phyloP scores from a whole-genome alignment of 2,797 vertebrate species.

The Sebastiscus tertius region DNA sequence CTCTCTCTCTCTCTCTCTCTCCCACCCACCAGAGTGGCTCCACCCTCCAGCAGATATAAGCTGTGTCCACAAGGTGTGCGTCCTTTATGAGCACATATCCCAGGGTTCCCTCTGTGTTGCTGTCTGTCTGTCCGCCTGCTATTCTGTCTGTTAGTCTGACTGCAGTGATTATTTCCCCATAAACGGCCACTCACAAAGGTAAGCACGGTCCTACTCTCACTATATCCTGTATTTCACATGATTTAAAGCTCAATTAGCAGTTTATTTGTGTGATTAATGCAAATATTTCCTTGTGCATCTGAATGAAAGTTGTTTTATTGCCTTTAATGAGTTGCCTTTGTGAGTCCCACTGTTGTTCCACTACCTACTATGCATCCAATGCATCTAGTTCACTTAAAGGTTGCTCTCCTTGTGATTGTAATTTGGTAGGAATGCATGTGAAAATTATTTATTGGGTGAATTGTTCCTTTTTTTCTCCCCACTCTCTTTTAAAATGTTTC shows the following conservation, averaged over 20 bases:
- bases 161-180: slow-evolving; percentile 71
- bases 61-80: slow-evolving; percentile 86
- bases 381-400: not conserved
- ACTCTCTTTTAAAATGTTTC: not conserved
- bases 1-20: slow-evolving; percentile 3
- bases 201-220: slow-evolving; percentile 39
- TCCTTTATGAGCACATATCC: slow-evolving; percentile 86
- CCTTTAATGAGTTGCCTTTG: not conserved
- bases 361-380: not conserved
- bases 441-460: not conserved
- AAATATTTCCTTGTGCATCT: not conserved
- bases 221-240: not conserved
- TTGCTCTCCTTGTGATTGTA: not conserved
- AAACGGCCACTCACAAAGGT: slow-evolving; percentile 68
- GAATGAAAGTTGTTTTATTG: not conserved
- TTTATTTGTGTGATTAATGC: not conserved
- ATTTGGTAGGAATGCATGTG: not conserved
- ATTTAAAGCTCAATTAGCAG: not conserved
- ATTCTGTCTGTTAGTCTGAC: slow-evolving; percentile 45
- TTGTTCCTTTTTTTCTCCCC: not conserved
- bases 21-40: slow-evolving; percentile 80
- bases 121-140: slow-evolving; percentile 57
- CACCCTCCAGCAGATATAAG: slow-evolving; percentile 97
- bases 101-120: slow-evolving; percentile 65
- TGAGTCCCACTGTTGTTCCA: not conserved